A percentile compares a stretch with the other conserved stretches of the same genome.
These are phyloP conservation scores for Phylloscopus whistleri DNA, from an alignment of 2,113 vertebrate genomes.

Conservation along the genomic window DNA sequence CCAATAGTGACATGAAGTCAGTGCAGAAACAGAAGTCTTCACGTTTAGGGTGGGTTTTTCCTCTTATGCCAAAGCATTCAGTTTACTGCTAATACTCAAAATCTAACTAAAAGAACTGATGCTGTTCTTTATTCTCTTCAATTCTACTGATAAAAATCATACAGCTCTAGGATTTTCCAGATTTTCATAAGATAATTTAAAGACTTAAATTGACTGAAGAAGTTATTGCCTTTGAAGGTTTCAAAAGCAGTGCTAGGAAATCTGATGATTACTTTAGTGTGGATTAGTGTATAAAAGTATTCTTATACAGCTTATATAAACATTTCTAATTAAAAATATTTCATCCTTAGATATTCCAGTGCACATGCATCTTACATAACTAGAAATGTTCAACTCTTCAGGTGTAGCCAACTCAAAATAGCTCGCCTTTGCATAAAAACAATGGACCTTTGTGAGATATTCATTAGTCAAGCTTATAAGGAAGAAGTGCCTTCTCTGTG, in stretches of 20 bases:
- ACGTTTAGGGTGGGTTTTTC: neutral
- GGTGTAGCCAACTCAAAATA: neutral
- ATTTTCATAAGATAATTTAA: neutral
- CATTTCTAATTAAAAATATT: neutral
- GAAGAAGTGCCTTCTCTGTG: neutral
- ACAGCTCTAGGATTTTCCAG: neutral
- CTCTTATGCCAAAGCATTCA: neutral
- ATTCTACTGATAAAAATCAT: neutral
- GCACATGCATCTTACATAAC: neutral
- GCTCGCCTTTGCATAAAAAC: neutral
- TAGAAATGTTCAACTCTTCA: neutral
- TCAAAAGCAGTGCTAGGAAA: slow-evolving; percentile 1
- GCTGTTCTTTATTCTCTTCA: neutral
- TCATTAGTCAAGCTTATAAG: neutral
- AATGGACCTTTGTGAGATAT: neutral
- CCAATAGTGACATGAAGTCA: neutral
- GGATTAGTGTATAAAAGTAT: neutral
- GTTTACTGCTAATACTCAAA: neutral
- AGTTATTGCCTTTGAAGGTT: neutral
- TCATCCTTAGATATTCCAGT: neutral
- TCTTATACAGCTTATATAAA: neutral
- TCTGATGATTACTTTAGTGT: neutral
- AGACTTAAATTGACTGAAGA: neutral
- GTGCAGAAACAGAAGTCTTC: accelerated
- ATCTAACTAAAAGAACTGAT: neutral